Evolutionary conservation across 2,888 invertebrate species (phyloP), one percentile per base, ranked within the genome.

Genomic region (Synergus itoensis): DNA sequence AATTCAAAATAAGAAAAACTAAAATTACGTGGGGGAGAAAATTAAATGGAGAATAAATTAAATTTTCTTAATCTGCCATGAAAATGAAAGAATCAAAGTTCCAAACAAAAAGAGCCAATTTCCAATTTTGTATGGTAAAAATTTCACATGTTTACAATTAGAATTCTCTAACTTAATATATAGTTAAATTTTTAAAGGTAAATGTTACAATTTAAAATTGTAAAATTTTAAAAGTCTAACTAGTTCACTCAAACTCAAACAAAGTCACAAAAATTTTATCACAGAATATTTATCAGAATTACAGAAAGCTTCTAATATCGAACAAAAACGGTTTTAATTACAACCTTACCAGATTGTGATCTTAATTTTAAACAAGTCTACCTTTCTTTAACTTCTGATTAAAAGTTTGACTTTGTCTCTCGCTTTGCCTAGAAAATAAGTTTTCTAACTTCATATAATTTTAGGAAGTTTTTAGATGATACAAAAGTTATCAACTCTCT

Each of bases 231-330:
- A 53, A 73, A 16, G 4, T 57, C 40, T 40, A 53, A 53, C 73
- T 73, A 73, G 28, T 21, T 18, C n/a, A 73, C 36, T n/a, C 16
- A 73, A 48, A 16, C 11, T 73, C 28, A 36, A 45, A 48, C 18
- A 36, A 48, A 69, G 36, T 73, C 28, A 40, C 73, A 40, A 73
- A 48, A 53, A 73, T 73, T 16, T 45, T 21, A 73, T 53, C 12
- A 69, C 69, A 73, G 16, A 41, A 73, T 8, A 73, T 73, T 16
- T 48, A 53, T 28, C 36, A 36, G n/a, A n/a, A 36, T 73, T 53
- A 11, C 1, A 73, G n/a, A 53, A 73, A 48, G 36, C 28, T 53
- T 73, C 53, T 73, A 73, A 53, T 48, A 28, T 16, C 5, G 21
- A 53, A 73, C 36, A 28, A 2, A 53, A 21, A n/a, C 16, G 16